Conservation (phyloP, 2,888 invertebrate genomes). For the Torymus texanus region DNA sequence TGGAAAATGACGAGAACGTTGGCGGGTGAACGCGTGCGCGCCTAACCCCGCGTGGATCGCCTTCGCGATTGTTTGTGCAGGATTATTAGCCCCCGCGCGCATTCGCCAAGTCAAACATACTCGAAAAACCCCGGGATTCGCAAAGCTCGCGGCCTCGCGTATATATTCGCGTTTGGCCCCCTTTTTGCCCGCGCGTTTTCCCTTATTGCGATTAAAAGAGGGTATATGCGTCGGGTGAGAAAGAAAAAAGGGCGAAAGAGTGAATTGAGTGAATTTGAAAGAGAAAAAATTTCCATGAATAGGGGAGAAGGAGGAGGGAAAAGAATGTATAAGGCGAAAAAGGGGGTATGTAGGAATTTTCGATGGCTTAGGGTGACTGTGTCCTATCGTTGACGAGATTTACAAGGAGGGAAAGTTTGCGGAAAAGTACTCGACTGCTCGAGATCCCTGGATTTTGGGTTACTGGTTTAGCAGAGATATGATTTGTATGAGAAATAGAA, state of each 20-base stretch:
- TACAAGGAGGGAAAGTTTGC: too few relatives aligned
- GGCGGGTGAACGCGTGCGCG: neutral
- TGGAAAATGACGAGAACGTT: slow-evolving; percentile 39
- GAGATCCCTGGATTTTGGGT: neutral
- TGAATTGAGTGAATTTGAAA: too few relatives aligned
- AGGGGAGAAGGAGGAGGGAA: too few relatives aligned
- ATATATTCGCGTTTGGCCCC: too few relatives aligned
- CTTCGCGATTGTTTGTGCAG: slow-evolving; percentile 54
- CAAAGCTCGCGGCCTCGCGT: slow-evolving; percentile 25
- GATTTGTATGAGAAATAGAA: neutral
- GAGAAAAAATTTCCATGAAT: too few relatives aligned
- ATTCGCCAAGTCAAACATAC: slow-evolving; percentile 55
- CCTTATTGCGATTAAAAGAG: slow-evolving; percentile 28
- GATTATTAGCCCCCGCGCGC: slow-evolving; percentile 51
- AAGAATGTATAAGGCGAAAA: too few relatives aligned
- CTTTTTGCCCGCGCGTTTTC: neutral
- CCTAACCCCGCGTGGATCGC: slow-evolving; percentile 20
- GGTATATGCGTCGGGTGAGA: neutral
- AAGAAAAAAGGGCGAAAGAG: neutral
- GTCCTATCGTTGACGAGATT: too few relatives aligned
- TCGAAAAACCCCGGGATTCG: slow-evolving; percentile 44
- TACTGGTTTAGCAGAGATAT: neutral
- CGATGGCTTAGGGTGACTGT: too few relatives aligned
- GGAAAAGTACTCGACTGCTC: too few relatives aligned
- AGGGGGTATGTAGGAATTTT: too few relatives aligned